These are phyloP conservation scores for Catocala nupta DNA, from an alignment of 2,888 invertebrate species.

Conservation along the genomic window DNA sequence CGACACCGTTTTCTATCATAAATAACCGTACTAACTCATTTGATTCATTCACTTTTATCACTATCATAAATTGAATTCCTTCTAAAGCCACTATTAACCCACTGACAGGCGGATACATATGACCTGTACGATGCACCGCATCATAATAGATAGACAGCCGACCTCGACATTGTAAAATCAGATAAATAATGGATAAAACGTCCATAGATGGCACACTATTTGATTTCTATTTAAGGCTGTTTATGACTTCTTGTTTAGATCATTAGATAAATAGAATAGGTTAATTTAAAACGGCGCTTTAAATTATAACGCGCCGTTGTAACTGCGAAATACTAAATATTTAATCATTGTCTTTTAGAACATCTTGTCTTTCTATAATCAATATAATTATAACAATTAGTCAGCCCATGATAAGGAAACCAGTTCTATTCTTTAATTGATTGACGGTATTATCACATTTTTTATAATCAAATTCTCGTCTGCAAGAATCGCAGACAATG, in stretches of 20 bases:
- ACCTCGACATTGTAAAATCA: slow-evolving; percentile 17
- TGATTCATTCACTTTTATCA: slow-evolving; percentile 9
- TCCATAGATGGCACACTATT: slow-evolving; percentile 5
- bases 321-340: too few species aligned
- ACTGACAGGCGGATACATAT: slow-evolving; percentile 15
- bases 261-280: slow-evolving; percentile 1
- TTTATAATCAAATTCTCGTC: too few species aligned
- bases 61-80: slow-evolving; percentile 23
- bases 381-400: too few species aligned
- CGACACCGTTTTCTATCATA: background rate
- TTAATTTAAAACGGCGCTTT: background rate
- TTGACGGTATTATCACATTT: too few species aligned
- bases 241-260: slow-evolving; percentile 22
- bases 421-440: too few species aligned
- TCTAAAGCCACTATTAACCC: slow-evolving; percentile 17
- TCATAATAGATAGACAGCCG: slow-evolving; percentile 10
- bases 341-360: too few species aligned
- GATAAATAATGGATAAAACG: slow-evolving; percentile 18
- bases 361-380: too few species aligned
- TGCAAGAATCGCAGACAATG: too few species aligned
- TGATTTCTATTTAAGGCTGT: slow-evolving; percentile 15
- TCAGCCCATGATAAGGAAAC: too few species aligned
- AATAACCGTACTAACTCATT: background rate
- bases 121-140: slow-evolving; percentile 5
- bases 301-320: too few species aligned